Evolutionary conservation across 2,113 vertebrate genomes (phyloP), one percentile per base, ranked within the genome.

Genomic region (Passer domesticus): DNA sequence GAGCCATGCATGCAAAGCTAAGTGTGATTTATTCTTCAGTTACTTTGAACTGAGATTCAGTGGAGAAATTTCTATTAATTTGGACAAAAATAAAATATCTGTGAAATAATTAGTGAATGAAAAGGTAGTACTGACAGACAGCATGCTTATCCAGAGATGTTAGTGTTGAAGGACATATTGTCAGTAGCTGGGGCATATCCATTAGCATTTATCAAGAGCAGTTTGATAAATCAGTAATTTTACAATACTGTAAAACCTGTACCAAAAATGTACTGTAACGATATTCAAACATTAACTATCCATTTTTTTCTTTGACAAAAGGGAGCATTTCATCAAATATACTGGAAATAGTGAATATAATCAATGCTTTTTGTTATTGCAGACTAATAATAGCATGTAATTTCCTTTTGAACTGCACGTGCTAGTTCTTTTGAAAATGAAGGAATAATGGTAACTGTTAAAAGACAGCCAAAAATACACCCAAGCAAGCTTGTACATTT

Each of bases 321-420:
- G 28, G 24, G 21, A 92, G 39, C 4, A 1, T 70, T 92, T 82
- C n/a, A 88, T 70, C 52, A 85, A 94, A 83, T 35, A 77, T 2
- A 62, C 55, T 63, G 70, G 47, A 94, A 92, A 83, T 16, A 83
- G 62, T 69, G 84, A 92, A 79, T 35, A 91, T 55, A 95, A 94
- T 92, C 94, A 87, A 91, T 83, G 78, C 69, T 89, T 91, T 83
- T 91, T 94, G 81, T 84, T 83, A 76, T 82, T 91, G 84, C 63
- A 85, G 68, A 47, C 87, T 91, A 95, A 93, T 88, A 90, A 87
- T 62, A 96, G 82, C 72, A 83, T 6, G 78, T 43, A 50, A 91
- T 94, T 94, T 96, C 85, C 87, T 94, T 95, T 59, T 89, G 74
- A 94, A 91, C 84, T 76, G 35, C 31, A 78, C 59, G 46, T 76